Evolutionary conservation across 2,888 invertebrate species (phyloP), one percentile per base, ranked within the genome.

Genomic region (Eilema griseolum): DNA sequence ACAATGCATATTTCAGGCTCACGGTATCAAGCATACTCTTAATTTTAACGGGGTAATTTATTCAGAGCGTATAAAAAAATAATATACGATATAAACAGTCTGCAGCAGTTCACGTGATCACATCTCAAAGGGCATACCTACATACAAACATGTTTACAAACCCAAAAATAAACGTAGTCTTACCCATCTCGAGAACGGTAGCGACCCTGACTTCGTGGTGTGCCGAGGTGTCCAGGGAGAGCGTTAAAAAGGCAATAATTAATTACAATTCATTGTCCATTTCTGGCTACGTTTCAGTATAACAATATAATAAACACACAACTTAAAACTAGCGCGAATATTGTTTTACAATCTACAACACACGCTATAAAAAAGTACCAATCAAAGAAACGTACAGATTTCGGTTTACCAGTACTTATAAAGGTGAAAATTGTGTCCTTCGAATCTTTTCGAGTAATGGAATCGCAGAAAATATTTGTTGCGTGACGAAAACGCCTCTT

Each of bases 121-220:
- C 2, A 23, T 56, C 12, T 56, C 56, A 23, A 26, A 26, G 7
- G 16, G 14, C 28, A n/a, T 28, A 61, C n/a, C 5, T 20, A 33
- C 28, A 28, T 28, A 28, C 5, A 28, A 28, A 68, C 24, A 68
- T 37, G 26, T 56, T 26, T 59, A 23, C 57, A 24, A 28, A 46
- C 24, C n/a, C n/a, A 69, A 28, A 67, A 26, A 56, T 57, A 60
- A n/a, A 46, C 57, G 28, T 60, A 10, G 33, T 66, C 96, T 96
- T 96, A 97, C 97, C 97, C 97, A 97, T 93, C 96, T 96, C 87
- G 97, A 97, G 94, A 97, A 97, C 89, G 97, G 97, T 95, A 97
- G 96, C 91, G 96, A 96, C 96, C 97, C 97, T 96, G 96, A 96
- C 97, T 97, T 95, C 93, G 95, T 88, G 85, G 90, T 88, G 90